These are phyloP conservation scores for Geotrypetes seraphini DNA, from an alignment of 2,797 vertebrate genomes.

Conservation along the genomic window DNA sequence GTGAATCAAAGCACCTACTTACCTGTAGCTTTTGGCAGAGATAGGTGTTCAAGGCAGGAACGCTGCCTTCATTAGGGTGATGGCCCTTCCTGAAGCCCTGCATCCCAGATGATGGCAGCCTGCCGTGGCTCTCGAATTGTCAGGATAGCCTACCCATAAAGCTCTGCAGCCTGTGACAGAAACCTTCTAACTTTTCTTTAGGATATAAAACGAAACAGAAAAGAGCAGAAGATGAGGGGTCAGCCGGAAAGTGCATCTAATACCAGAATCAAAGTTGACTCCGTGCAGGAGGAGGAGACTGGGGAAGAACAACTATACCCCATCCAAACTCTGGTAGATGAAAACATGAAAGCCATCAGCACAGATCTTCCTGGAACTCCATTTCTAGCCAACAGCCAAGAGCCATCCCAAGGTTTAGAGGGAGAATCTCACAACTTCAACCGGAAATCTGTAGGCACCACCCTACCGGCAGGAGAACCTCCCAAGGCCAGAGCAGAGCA, in stretches of 20 bases:
- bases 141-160: no score
- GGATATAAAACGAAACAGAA: neutral
- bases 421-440: neutral
- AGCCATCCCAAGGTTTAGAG: neutral
- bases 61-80: no score
- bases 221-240: neutral
- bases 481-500: neutral
- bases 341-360: rapidly evolving
- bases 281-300: neutral
- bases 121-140: no score
- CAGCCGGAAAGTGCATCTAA: neutral
- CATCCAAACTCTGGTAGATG: neutral
- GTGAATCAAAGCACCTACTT: no score
- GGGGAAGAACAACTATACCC: neutral
- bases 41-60: no score
- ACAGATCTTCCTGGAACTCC: neutral
- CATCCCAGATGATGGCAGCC: no score
- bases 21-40: no score
- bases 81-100: no score
- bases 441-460: neutral
- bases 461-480: neutral
- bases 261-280: neutral
- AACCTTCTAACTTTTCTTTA: neutral
- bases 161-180: no score
- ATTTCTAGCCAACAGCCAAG: neutral